Evolutionary conservation across 2,888 invertebrate genomes (phyloP).

Genomic region (Brachylomia viminalis): DNA sequence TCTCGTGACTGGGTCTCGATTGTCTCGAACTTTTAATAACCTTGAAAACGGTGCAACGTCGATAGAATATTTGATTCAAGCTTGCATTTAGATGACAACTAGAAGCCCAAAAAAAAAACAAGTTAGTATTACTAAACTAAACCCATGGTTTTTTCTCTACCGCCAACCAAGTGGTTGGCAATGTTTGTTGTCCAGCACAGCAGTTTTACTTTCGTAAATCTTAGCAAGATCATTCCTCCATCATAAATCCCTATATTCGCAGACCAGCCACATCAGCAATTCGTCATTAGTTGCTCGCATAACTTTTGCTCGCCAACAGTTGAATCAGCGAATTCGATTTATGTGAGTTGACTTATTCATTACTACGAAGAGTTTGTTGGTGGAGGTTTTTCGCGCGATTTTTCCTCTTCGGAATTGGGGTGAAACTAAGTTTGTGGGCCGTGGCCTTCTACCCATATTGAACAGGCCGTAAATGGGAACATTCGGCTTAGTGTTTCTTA

Average conservation of each 20-base stretch:
- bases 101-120: neutral
- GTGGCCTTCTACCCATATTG: conserved; percentile 47
- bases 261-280: conserved; percentile 66
- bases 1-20: neutral
- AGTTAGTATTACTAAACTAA: neutral
- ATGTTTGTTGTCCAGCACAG: neutral
- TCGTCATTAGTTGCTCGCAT: conserved; percentile 78
- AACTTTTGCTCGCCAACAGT: conserved; percentile 79
- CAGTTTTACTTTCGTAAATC: conserved; percentile 15
- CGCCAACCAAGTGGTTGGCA: neutral
- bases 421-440: conserved; percentile 49
- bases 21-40: neutral
- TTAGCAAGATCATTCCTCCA: conserved; percentile 9
- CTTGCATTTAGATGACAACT: neutral
- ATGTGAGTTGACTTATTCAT: conserved; percentile 76
- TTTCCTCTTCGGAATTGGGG: conserved; percentile 51
- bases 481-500: conserved; percentile 34
- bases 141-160: neutral
- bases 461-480: conserved; percentile 35
- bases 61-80: neutral
- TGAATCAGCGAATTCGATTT: conserved; percentile 82
- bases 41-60: neutral
- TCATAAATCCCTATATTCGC: conserved; percentile 22
- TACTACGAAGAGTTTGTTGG: conserved; percentile 48
- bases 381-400: conserved; percentile 33